These are phyloP conservation scores for Catajapyx aquilonaris DNA, from an alignment of 1,140 invertebrate species.

Conservation along the genomic window DNA sequence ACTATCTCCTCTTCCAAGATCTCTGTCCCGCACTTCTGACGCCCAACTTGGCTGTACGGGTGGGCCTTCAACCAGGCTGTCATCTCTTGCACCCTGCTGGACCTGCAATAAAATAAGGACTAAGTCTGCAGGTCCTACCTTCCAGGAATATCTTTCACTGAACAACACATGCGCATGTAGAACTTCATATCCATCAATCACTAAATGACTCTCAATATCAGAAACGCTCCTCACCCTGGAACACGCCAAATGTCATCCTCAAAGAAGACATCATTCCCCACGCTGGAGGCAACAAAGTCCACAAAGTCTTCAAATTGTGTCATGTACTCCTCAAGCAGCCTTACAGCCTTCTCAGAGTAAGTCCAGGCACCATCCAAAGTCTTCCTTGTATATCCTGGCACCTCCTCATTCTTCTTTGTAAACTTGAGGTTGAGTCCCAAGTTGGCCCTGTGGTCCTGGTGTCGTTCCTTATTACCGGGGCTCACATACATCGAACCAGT, in stretches of 20 bases:
- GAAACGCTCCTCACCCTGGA: too few species aligned
- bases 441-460: slow-evolving; percentile 40
- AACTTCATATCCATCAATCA: too few species aligned
- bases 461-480: slow-evolving; percentile 19
- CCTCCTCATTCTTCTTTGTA: slow-evolving; percentile 50
- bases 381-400: slow-evolving; percentile 60
- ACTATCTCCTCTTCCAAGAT: slow-evolving; percentile 46
- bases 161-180: too few species aligned
- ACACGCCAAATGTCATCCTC: slow-evolving; percentile 41
- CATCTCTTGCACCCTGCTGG: slow-evolving; percentile 33
- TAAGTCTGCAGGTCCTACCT: too few species aligned
- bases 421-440: slow-evolving; percentile 84
- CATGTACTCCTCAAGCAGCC: slow-evolving; percentile 46
- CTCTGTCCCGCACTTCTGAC: slow-evolving; percentile 39
- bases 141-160: too few species aligned
- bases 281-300: slow-evolving; percentile 26
- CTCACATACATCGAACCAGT: slow-evolving; percentile 58
- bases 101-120: slow-evolving; percentile 15
- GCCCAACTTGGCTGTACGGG: slow-evolving; percentile 31
- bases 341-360: slow-evolving; percentile 54
- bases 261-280: slow-evolving; percentile 33
- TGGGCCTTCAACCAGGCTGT: slow-evolving; percentile 46
- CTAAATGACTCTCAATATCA: too few species aligned
- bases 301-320: slow-evolving; percentile 52
- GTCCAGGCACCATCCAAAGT: slow-evolving; percentile 39